A percentile compares a stretch with the other conserved stretches of the same genome.
phyloP scores from a whole-genome alignment of 1,140 invertebrate genomes.

The Heliconius congener region DNA sequence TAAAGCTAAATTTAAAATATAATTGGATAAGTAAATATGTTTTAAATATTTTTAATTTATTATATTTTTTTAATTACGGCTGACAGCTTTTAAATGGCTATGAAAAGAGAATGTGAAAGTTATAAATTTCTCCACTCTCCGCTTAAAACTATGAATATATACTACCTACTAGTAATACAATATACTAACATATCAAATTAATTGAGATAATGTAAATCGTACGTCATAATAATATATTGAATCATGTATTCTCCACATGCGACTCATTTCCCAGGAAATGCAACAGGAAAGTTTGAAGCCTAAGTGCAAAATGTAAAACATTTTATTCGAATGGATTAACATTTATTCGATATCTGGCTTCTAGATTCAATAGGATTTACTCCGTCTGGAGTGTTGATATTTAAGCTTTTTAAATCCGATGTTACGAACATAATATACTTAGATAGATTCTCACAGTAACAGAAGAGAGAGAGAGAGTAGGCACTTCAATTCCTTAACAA shows the following conservation, averaged over 20 bases:
- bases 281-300: background rate
- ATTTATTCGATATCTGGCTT: slow-evolving; percentile 8
- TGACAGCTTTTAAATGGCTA: no score
- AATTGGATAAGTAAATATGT: no score
- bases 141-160: no score
- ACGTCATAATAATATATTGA: background rate
- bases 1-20: background rate
- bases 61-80: no score
- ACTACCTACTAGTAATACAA: no score
- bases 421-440: background rate
- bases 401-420: background rate
- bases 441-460: no score
- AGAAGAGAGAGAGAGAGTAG: no score
- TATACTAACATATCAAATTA: background rate
- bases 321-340: background rate
- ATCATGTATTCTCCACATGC: background rate
- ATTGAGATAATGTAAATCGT: background rate
- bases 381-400: background rate
- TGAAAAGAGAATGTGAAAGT: no score
- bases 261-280: background rate
- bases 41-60: no score
- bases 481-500: no score
- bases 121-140: no score
- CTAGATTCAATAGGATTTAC: slow-evolving; percentile 1
- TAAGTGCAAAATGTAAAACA: background rate